Evolutionary conservation across 2,113 vertebrate species (phyloP).

Genomic region (Callocephalon fimbriatum): DNA sequence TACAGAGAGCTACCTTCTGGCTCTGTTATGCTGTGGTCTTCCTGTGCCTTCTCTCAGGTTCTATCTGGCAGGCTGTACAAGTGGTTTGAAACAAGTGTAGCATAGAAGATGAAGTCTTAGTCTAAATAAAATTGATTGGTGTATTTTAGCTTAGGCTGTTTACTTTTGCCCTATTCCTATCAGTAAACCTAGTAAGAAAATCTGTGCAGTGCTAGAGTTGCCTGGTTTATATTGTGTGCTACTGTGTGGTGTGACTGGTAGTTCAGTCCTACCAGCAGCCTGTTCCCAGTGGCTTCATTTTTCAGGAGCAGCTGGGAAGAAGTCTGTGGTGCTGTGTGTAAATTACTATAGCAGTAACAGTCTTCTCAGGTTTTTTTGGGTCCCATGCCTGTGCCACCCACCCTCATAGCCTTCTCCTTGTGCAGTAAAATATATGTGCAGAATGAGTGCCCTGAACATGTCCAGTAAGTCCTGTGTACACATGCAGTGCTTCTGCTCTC

Average conservation of each 20-base stretch:
- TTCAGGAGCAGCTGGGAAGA: background rate
- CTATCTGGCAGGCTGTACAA: background rate
- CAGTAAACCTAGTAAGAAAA: background rate
- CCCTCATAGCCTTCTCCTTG: background rate
- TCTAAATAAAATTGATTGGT: background rate
- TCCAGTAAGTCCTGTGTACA: background rate
- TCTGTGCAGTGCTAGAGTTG: background rate
- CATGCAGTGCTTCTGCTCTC: background rate
- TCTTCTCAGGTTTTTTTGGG: background rate
- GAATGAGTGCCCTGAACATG: background rate
- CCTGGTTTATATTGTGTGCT: background rate
- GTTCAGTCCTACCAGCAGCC: background rate
- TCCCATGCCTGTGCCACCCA: fast-evolving
- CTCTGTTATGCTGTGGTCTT: background rate
- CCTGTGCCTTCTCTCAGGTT: background rate
- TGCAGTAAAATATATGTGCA: background rate
- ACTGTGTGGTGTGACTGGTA: background rate
- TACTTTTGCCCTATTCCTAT: background rate
- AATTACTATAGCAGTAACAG: background rate
- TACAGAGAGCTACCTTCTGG: background rate
- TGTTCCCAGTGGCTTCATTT: background rate
- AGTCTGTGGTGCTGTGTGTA: background rate
- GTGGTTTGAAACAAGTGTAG: background rate
- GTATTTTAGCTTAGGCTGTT: background rate
- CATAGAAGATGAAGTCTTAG: background rate